Evolutionary conservation across 2,113 vertebrate genomes (phyloP).

Genomic region (Zonotrichia leucophrys): DNA sequence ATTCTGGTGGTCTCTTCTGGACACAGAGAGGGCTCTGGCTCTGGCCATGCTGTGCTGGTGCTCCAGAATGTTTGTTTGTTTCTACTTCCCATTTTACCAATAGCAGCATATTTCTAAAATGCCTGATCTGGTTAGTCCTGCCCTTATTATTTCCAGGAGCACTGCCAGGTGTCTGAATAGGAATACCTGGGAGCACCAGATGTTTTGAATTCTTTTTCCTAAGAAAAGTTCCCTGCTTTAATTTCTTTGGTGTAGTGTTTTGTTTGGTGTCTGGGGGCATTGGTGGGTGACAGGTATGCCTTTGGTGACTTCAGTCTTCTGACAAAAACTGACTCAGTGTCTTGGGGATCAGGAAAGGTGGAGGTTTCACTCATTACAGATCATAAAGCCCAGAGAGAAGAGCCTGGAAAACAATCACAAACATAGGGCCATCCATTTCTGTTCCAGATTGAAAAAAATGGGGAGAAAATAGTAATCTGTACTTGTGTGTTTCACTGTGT

Average conservation of each 20-base stretch:
- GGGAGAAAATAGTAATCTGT: not conserved
- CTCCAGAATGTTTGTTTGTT: not conserved
- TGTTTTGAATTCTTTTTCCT: not conserved
- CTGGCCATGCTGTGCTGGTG: accelerated
- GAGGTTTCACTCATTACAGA: not conserved
- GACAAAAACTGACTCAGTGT: not conserved
- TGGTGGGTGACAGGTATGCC: not conserved
- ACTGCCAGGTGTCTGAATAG: not conserved
- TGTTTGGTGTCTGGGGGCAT: not conserved
- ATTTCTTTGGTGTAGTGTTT: not conserved
- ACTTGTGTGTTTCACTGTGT: not conserved
- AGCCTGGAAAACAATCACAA: not conserved
- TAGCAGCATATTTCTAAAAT: not conserved
- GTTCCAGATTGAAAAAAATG: not conserved
- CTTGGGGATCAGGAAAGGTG: not conserved
- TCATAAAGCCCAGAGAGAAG: not conserved
- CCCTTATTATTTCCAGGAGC: not conserved
- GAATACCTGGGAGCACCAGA: not conserved
- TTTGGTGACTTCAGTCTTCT: not conserved
- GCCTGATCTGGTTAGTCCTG: not conserved
- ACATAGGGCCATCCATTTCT: not conserved
- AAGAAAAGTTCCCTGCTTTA: not conserved
- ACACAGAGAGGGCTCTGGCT: not conserved
- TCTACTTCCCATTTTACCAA: not conserved
- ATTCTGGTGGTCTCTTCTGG: not conserved